Conservation (phyloP, 2,888 invertebrate species). For the Lasius fuliginosus region DNA sequence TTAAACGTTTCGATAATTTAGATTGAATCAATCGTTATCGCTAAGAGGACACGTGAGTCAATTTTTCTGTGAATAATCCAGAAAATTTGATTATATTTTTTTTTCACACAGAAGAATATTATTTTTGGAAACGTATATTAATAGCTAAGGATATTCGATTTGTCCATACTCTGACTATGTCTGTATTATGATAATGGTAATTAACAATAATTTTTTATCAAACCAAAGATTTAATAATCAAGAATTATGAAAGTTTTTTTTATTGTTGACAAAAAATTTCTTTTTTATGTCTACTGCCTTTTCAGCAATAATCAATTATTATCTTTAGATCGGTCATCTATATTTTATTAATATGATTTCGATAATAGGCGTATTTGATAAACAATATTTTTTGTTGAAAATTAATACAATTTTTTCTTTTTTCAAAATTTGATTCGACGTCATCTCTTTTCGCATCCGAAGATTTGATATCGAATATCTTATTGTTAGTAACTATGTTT, state of each 20-base stretch:
- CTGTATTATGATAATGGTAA: background rate
- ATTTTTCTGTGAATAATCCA: background rate
- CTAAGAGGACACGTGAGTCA: background rate
- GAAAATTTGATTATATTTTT: background rate
- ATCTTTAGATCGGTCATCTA: background rate
- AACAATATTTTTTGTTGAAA: background rate
- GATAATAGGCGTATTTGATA: background rate
- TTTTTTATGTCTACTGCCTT: background rate
- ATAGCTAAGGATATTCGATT: background rate
- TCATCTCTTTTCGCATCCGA: background rate
- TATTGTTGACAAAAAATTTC: background rate
- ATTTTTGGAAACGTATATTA: background rate
- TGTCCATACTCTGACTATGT: background rate
- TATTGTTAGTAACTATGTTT: background rate
- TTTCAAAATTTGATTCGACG: background rate
- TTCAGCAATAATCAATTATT: background rate
- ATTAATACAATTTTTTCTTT: background rate
- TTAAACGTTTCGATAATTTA: constrained; percentile 4
- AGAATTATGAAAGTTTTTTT: background rate
- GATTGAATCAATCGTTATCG: background rate
- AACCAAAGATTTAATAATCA: background rate
- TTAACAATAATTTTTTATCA: background rate
- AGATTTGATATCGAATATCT: background rate
- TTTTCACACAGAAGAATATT: background rate
- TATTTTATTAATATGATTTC: background rate